Conservation (phyloP, 2,113 vertebrate genomes). For the Engystomops pustulosus region DNA sequence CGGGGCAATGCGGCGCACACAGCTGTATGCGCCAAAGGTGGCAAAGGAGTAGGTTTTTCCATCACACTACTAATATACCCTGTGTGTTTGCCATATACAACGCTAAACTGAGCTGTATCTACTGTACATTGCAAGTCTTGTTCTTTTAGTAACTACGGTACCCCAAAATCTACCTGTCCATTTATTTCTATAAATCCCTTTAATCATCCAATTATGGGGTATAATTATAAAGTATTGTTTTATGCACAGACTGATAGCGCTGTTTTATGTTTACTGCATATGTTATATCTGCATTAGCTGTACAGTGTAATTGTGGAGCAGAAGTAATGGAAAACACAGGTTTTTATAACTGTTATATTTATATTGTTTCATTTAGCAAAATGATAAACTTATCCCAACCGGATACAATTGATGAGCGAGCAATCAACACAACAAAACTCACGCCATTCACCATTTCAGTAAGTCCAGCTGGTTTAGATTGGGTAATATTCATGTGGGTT, state of each 20-base stretch:
- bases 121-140: too few species aligned
- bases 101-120: too few species aligned
- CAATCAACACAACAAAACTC: constrained; percentile 94
- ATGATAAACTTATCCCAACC: constrained; percentile 96
- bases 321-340: not conserved
- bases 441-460: constrained; percentile 91
- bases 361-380: constrained; percentile 82
- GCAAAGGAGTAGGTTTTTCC: too few species aligned
- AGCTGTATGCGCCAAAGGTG: too few species aligned
- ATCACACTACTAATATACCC: too few species aligned
- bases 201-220: not conserved
- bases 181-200: too few species aligned
- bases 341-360: not conserved
- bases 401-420: constrained; percentile 96
- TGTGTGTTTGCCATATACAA: too few species aligned
- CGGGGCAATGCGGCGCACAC: too few species aligned
- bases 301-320: not conserved
- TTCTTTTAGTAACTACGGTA: too few species aligned
- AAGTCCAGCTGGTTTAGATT: too few species aligned
- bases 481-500: too few species aligned
- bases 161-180: too few species aligned
- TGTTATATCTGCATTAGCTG: not conserved
- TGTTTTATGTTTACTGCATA: not conserved
- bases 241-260: not conserved
- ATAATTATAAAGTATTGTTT: not conserved